Evolutionary conservation across 2,113 vertebrate species (phyloP).

Genomic region (Entomyzon cyanotis): DNA sequence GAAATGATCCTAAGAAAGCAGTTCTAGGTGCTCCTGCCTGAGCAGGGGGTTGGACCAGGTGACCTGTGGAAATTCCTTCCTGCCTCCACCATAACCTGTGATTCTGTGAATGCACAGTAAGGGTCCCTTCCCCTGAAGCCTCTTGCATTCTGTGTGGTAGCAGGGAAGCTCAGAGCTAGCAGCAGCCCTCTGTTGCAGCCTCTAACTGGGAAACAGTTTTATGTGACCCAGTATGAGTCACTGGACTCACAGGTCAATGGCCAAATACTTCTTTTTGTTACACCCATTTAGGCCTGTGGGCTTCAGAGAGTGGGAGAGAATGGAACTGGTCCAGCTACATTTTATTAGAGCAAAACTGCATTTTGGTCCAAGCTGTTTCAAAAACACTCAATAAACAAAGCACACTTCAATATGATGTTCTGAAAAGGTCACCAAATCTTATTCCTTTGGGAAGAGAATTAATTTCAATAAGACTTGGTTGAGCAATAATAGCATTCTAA

Average conservation of each 20-base stretch:
- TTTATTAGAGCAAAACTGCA: slow-evolving; percentile 22
- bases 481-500: background rate
- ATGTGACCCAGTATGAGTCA: background rate
- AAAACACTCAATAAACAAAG: slow-evolving; percentile 31
- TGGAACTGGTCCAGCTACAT: background rate
- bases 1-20: background rate
- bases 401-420: background rate
- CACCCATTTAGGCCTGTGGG: slow-evolving; percentile 3
- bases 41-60: background rate
- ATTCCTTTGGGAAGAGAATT: background rate
- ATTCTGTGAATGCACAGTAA: background rate
- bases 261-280: slow-evolving; percentile 51
- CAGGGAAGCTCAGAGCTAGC: background rate
- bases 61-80: background rate
- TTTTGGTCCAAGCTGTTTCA: slow-evolving; percentile 6
- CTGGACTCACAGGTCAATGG: background rate
- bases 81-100: background rate
- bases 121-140: background rate
- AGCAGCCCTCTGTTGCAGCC: background rate
- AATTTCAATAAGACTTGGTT: background rate
- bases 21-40: background rate
- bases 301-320: background rate
- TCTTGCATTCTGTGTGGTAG: background rate
- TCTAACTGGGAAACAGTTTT: background rate
- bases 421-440: slow-evolving; percentile 19